phyloP scores from a whole-genome alignment of 1,140 invertebrate genomes.

The Ridgeia piscesae region DNA sequence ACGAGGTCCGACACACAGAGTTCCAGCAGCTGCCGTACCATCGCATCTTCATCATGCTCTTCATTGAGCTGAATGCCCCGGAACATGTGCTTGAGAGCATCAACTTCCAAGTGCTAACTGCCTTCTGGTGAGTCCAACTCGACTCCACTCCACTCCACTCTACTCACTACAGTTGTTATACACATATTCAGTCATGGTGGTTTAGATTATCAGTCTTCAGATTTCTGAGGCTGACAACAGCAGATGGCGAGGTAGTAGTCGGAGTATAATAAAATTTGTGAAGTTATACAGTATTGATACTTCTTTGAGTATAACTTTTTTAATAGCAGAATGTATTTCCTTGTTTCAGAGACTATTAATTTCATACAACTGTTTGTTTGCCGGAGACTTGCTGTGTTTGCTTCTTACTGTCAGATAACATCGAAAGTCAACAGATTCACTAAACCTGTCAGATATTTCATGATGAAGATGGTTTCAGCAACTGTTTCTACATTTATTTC shows the following conservation, averaged over 20 bases:
- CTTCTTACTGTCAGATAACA: neutral
- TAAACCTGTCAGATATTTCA: slow-evolving; percentile 28
- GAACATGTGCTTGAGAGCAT: slow-evolving; percentile 91
- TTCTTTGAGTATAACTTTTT: neutral
- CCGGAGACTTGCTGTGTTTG: neutral
- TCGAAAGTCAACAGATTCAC: neutral
- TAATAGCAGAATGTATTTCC: too few relatives aligned
- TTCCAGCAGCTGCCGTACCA: slow-evolving; percentile 98
- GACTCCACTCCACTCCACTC: too few relatives aligned
- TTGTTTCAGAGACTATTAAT: too few relatives aligned
- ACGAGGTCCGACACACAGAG: slow-evolving; percentile 78
- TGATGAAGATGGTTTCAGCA: slow-evolving; percentile 28
- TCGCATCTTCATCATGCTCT: slow-evolving; percentile 94
- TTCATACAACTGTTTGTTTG: neutral
- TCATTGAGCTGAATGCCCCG: slow-evolving; percentile 91
- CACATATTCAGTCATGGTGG: too few relatives aligned
- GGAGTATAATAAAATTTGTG: neutral
- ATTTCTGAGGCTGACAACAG: too few relatives aligned
- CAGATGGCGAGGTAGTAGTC: too few relatives aligned
- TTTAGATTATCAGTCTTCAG: too few relatives aligned
- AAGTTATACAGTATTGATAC: neutral
- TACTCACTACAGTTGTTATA: too few relatives aligned
- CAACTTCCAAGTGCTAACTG: slow-evolving; percentile 74
- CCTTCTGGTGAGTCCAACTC: slow-evolving; percentile 63
- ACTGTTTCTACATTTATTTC: slow-evolving; percentile 48